Evolutionary conservation across 2,888 invertebrate species (phyloP).

Genomic region (Prenolepis imparis): DNA sequence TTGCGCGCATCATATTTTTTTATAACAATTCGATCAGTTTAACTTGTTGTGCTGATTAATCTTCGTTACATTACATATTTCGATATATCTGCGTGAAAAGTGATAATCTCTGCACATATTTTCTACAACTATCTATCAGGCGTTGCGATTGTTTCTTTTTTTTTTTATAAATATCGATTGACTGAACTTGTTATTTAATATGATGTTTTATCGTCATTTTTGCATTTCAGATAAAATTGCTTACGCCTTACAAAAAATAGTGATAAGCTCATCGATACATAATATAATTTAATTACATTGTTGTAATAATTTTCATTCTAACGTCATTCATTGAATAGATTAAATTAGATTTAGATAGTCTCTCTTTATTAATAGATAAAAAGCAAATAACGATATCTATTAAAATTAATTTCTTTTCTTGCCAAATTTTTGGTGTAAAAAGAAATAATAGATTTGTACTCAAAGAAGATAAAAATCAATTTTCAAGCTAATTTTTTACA

Average conservation of each 20-base stretch:
- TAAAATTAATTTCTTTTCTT: neutral
- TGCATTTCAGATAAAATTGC: neutral
- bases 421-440: neutral
- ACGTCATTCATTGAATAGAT: neutral
- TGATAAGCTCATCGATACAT: neutral
- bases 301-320: neutral
- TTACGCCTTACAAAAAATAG: neutral
- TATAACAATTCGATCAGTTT: neutral
- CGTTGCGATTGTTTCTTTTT: neutral
- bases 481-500: too few species aligned
- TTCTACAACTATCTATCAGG: neutral
- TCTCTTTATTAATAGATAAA: neutral
- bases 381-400: neutral
- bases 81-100: neutral
- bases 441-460: neutral
- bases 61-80: neutral
- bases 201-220: neutral
- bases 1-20: neutral
- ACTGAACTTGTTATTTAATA: neutral
- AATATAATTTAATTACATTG: neutral
- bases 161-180: neutral
- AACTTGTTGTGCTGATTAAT: neutral
- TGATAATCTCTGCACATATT: neutral
- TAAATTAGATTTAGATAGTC: too few species aligned
- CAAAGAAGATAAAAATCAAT: neutral